Percentiles rank a stretch among this genome's conserved stretches.
These are phyloP conservation scores for Drosophila suzukii DNA, from an alignment of 1,140 invertebrate species.

Conservation along the genomic window DNA sequence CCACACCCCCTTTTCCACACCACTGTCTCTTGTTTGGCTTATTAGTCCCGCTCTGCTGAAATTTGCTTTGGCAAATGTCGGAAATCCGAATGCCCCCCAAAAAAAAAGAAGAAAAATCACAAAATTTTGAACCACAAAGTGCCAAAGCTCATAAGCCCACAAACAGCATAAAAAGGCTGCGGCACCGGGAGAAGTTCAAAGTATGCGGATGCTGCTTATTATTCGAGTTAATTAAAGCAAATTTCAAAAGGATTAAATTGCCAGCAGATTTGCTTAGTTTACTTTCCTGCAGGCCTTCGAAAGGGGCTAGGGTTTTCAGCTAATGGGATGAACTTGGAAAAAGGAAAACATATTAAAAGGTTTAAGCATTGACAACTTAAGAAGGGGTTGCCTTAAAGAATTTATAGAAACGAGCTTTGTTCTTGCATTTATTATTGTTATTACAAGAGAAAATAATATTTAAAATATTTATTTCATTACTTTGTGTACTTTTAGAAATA, in stretches of 20 bases:
- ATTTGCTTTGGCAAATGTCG: constrained; percentile 65
- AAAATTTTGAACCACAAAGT: constrained; percentile 52
- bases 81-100: constrained; percentile 51
- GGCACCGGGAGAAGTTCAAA: constrained; percentile 1
- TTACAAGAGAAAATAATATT: no score
- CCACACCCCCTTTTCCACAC: neutral
- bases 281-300: constrained; percentile 29
- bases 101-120: constrained; percentile 32
- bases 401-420: neutral
- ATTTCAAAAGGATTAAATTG: constrained; percentile 75
- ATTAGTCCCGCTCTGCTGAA: constrained; percentile 62
- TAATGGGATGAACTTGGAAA: constrained; percentile 21
- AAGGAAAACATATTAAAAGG: neutral
- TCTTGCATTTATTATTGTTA: neutral
- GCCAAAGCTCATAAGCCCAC: constrained; percentile 64
- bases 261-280: constrained; percentile 63
- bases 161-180: constrained; percentile 59
- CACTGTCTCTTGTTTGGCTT: constrained; percentile 40
- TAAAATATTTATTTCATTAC: no score
- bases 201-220: constrained; percentile 58
- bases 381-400: neutral
- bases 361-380: constrained; percentile 22
- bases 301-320: constrained; percentile 7
- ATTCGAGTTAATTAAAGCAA: constrained; percentile 76
- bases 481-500: no score